phyloP scores from a whole-genome alignment of 2,888 invertebrate species.

The Acronicta alni region DNA sequence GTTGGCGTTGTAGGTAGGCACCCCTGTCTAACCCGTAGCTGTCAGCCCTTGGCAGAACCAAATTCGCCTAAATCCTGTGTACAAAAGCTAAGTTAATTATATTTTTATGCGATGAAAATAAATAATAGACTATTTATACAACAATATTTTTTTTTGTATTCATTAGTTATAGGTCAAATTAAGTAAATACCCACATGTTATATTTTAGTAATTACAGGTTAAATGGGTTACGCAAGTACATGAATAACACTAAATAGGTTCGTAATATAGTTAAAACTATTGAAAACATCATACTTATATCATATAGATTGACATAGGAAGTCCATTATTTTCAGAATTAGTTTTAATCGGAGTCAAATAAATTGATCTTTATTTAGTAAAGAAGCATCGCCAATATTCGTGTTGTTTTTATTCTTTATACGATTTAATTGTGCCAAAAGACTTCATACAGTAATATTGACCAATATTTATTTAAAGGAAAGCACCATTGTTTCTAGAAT shows the following conservation, averaged over 20 bases:
- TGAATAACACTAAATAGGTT: neutral
- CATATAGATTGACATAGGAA: constrained; percentile 1
- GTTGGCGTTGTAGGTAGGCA: no score
- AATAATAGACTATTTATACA: no score
- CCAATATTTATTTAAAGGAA: neutral
- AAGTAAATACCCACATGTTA: no score
- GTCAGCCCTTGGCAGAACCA: no score
- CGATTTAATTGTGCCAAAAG: constrained; percentile 1
- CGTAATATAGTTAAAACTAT: no score
- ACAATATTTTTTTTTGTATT: no score
- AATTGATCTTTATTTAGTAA: constrained; percentile 31
- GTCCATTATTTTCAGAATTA: constrained; percentile 16
- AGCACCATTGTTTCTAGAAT: neutral
- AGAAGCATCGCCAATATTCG: constrained; percentile 19
- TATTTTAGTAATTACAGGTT: no score
- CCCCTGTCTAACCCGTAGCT: no score
- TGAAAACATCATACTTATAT: neutral
- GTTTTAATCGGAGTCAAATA: constrained; percentile 38
- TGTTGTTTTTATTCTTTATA: constrained; percentile 11
- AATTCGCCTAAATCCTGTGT: no score
- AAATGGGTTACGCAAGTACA: neutral
- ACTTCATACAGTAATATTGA: neutral
- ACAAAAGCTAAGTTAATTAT: no score
- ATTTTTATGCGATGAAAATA: no score
- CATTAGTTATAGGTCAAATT: no score